A percentile compares a stretch with the other conserved stretches of the same genome.
These are phyloP conservation scores for Caenorhabditis uteleia DNA, from an alignment of 2,888 invertebrate genomes.

Conservation along the genomic window DNA sequence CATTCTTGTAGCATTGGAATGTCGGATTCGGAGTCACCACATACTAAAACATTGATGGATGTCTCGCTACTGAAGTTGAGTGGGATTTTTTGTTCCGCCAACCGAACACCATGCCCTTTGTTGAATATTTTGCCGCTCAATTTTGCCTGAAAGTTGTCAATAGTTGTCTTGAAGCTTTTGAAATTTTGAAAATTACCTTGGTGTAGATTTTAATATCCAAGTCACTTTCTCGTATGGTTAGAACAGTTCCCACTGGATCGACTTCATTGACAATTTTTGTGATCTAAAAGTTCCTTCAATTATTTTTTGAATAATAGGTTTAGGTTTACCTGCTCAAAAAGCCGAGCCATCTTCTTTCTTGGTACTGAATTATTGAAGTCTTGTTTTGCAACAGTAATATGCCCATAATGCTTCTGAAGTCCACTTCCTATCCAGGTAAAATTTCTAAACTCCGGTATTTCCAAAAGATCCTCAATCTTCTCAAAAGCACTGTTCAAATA, in stretches of 20 bases:
- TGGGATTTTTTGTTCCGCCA: constrained; percentile 50
- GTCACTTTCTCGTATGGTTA: constrained; percentile 56
- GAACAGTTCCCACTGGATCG: constrained; percentile 50
- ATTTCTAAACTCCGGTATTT: constrained; percentile 49
- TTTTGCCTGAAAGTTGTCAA: constrained; percentile 35
- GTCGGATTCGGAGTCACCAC: constrained; percentile 63
- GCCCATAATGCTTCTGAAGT: constrained; percentile 64
- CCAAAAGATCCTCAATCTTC: constrained; percentile 55
- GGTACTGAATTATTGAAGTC: constrained; percentile 55
- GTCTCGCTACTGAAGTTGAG: constrained; percentile 53
- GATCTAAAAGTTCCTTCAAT: not conserved
- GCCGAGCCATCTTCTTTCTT: constrained; percentile 7
- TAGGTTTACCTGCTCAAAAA: constrained; percentile 18
- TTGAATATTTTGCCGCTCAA: constrained; percentile 58
- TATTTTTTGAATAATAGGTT: not conserved
- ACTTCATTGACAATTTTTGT: constrained; percentile 52
- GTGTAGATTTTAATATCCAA: constrained; percentile 63
- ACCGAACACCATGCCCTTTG: constrained; percentile 63
- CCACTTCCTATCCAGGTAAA: constrained; percentile 65
- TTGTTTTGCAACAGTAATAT: constrained; percentile 62
- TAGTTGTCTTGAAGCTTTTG: not conserved
- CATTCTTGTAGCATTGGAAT: constrained; percentile 66
- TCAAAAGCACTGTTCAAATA: constrained; percentile 57
- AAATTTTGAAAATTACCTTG: constrained; percentile 35
- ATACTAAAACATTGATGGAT: constrained; percentile 59